phyloP scores from a whole-genome alignment of 2,113 vertebrate genomes.

The Oryzias curvinotus region DNA sequence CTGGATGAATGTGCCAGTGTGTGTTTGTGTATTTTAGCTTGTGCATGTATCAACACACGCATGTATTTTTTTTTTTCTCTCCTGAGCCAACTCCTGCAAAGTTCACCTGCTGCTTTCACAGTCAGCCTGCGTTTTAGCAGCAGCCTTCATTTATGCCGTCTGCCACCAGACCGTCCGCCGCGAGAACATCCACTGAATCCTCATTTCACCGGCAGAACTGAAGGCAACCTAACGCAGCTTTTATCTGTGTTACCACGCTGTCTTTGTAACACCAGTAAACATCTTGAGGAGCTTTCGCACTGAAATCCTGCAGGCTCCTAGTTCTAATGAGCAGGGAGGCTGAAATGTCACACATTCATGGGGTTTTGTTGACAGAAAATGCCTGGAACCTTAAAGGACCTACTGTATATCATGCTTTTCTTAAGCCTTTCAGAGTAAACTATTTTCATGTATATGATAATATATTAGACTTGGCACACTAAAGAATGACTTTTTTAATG shows the following conservation, averaged over 20 bases:
- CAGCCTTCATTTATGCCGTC: constrained; percentile 66
- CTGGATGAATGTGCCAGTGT: neutral
- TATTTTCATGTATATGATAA: too few species aligned
- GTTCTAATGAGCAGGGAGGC: too few species aligned
- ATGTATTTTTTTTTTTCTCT: constrained; percentile 32
- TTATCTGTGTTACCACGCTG: neutral
- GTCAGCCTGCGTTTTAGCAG: constrained; percentile 58
- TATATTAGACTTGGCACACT: too few species aligned
- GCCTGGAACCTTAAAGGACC: too few species aligned
- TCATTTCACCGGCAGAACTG: constrained; percentile 9
- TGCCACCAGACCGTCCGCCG: constrained; percentile 44
- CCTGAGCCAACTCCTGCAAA: constrained; percentile 59
- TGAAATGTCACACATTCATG: too few species aligned
- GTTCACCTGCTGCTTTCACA: constrained; percentile 59
- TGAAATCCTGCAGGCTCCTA: too few species aligned
- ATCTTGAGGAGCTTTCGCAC: neutral
- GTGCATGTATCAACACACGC: constrained; percentile 8
- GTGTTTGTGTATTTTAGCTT: constrained; percentile 7
- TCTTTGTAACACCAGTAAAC: neutral
- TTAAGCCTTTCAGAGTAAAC: too few species aligned
- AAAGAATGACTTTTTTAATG: too few species aligned
- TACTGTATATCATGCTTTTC: too few species aligned
- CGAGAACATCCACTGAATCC: constrained; percentile 32
- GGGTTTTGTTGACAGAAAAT: too few species aligned
- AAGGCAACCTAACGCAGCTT: neutral